Conservation (phyloP, 1,140 invertebrate genomes). For the Arctopsyche grandis region DNA sequence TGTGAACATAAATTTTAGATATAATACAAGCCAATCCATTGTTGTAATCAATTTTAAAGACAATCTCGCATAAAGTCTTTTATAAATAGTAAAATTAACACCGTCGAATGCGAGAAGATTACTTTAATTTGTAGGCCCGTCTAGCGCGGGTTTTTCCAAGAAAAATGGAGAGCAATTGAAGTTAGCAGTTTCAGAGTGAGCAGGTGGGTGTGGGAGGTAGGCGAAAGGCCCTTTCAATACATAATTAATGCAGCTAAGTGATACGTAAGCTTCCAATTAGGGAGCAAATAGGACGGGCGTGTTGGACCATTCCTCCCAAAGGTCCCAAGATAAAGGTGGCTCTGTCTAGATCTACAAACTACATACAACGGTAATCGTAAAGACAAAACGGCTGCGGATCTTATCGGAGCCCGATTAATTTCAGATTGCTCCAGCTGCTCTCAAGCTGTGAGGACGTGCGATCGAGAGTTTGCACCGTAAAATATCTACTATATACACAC, state of each 20-base stretch:
- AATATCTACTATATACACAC: not conserved
- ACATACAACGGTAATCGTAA: slow-evolving; percentile 33
- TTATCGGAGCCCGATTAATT: slow-evolving; percentile 40
- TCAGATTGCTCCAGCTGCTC: slow-evolving; percentile 30
- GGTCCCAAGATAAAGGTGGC: too few species aligned
- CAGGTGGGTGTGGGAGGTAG: too few species aligned
- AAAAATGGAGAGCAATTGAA: too few species aligned
- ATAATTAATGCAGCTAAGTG: slow-evolving; percentile 21
- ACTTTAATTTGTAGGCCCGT: too few species aligned
- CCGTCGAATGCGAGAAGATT: too few species aligned
- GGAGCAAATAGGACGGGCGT: not conserved
- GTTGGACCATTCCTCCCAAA: not conserved
- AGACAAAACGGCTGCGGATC: not conserved
- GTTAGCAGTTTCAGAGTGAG: too few species aligned
- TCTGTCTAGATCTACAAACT: not conserved
- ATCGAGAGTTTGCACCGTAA: not conserved
- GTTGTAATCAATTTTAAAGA: too few species aligned
- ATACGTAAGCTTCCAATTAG: slow-evolving; percentile 21
- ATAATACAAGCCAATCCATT: too few species aligned
- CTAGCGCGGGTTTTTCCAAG: too few species aligned
- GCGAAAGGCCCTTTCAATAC: not conserved
- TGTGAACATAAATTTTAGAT: too few species aligned
- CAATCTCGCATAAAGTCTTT: too few species aligned
- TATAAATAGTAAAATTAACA: too few species aligned
- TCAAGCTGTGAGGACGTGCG: not conserved